Evolutionary conservation across 2,797 vertebrate species (phyloP).

Genomic region (Manis javanica): DNA sequence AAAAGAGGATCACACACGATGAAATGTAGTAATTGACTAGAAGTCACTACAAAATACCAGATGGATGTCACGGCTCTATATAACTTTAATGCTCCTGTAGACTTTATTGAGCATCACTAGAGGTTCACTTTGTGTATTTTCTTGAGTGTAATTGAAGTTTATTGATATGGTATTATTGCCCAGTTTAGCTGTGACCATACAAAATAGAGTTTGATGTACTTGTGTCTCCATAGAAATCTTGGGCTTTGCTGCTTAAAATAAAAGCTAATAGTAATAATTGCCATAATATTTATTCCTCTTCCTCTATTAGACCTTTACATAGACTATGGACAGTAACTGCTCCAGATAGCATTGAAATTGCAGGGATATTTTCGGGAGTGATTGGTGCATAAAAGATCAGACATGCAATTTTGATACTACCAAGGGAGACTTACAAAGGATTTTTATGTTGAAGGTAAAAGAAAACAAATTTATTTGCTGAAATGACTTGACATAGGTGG

Average conservation of each 20-base stretch:
- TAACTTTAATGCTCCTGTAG: slow-evolving; percentile 81
- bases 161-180: slow-evolving; percentile 85
- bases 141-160: slow-evolving; percentile 88
- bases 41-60: slow-evolving; percentile 88
- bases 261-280: slow-evolving; percentile 80
- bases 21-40: slow-evolving; percentile 88
- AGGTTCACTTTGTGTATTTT: slow-evolving; percentile 86
- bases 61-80: slow-evolving; percentile 85
- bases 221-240: slow-evolving; percentile 72
- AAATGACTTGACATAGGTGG: slow-evolving; percentile 80
- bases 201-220: slow-evolving; percentile 81
- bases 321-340: slow-evolving; percentile 79
- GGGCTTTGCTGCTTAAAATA: slow-evolving; percentile 70
- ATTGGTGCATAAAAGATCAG: slow-evolving; percentile 84
- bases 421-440: slow-evolving; percentile 83
- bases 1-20: slow-evolving; percentile 87
- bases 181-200: slow-evolving; percentile 86
- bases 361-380: slow-evolving; percentile 79
- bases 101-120: slow-evolving; percentile 84
- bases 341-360: slow-evolving; percentile 83
- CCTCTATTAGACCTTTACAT: slow-evolving; percentile 75
- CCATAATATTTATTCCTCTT: slow-evolving; percentile 84
- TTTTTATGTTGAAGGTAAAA: slow-evolving; percentile 82
- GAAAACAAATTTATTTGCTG: slow-evolving; percentile 85
- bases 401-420: slow-evolving; percentile 80